phyloP scores from a whole-genome alignment of 1,140 invertebrate species.

The Tachypleus tridentatus region DNA sequence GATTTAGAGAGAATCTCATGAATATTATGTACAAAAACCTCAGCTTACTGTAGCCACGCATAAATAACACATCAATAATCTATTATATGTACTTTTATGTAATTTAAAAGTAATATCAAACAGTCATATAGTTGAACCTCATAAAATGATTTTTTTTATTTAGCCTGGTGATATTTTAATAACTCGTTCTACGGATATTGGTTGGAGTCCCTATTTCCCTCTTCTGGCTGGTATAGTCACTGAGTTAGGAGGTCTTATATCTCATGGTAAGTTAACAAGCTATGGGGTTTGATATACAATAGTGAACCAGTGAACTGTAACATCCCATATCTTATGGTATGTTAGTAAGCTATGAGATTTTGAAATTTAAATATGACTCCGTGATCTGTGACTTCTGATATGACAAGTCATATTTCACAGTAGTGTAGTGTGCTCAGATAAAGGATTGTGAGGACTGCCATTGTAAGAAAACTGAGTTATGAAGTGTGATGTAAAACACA shows the following conservation, averaged over 20 bases:
- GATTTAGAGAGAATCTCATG: background rate
- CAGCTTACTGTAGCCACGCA: background rate
- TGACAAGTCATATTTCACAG: too few relatives aligned
- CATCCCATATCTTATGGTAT: too few relatives aligned
- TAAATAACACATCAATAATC: background rate
- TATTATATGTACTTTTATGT: background rate
- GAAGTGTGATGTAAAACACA: too few relatives aligned
- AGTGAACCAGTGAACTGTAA: too few relatives aligned
- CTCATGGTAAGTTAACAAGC: constrained; percentile 45
- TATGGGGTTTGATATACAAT: too few relatives aligned
- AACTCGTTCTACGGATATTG: constrained; percentile 65
- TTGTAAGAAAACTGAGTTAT: too few relatives aligned
- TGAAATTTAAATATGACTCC: too few relatives aligned
- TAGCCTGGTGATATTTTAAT: constrained; percentile 60
- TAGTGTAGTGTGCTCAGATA: too few relatives aligned
- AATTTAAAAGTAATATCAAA: constrained; percentile 16
- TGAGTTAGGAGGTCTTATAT: constrained; percentile 70
- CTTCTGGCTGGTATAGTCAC: constrained; percentile 65
- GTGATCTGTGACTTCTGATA: too few relatives aligned
- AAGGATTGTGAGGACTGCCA: too few relatives aligned
- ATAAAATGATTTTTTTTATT: constrained; percentile 11
- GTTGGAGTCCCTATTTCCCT: constrained; percentile 84
- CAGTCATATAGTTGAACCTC: too few relatives aligned
- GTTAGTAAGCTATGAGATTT: too few relatives aligned
- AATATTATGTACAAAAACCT: background rate